Conservation (phyloP, 2,888 invertebrate genomes). For the Augiades crinisus region DNA sequence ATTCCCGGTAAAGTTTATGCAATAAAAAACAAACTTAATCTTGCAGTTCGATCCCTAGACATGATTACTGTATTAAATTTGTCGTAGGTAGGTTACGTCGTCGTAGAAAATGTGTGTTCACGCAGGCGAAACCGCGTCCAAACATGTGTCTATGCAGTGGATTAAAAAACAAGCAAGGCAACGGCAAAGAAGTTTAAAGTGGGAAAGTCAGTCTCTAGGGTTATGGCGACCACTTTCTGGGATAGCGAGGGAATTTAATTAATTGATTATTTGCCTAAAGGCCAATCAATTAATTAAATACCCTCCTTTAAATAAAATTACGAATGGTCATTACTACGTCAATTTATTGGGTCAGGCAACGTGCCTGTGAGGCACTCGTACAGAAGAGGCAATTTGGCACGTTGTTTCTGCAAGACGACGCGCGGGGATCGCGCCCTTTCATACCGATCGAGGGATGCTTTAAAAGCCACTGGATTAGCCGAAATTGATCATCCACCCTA, state of each 20-base stretch:
- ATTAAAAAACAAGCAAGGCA: too few species aligned
- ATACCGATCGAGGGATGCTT: not conserved
- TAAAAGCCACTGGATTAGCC: not conserved
- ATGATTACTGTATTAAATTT: too few species aligned
- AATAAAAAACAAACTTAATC: too few species aligned
- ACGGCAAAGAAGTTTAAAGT: too few species aligned
- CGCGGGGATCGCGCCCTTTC: not conserved
- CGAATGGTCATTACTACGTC: not conserved
- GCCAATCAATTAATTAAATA: too few species aligned
- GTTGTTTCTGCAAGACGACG: constrained; percentile 5
- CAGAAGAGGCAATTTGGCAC: constrained; percentile 1
- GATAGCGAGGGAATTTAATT: not conserved
- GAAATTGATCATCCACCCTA: not conserved
- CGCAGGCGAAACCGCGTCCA: too few species aligned
- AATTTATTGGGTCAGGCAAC: constrained; percentile 1
- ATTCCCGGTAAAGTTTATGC: too few species aligned
- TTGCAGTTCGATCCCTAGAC: too few species aligned
- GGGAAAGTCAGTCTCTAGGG: too few species aligned
- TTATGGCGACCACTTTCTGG: not conserved
- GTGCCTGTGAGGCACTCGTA: constrained; percentile 1
- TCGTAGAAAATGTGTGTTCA: too few species aligned
- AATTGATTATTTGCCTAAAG: not conserved
- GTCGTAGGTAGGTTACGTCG: too few species aligned
- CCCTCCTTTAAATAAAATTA: not conserved
- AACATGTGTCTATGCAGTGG: too few species aligned